phyloP scores from a whole-genome alignment of 2,888 invertebrate species.

The Norana najaformis region DNA sequence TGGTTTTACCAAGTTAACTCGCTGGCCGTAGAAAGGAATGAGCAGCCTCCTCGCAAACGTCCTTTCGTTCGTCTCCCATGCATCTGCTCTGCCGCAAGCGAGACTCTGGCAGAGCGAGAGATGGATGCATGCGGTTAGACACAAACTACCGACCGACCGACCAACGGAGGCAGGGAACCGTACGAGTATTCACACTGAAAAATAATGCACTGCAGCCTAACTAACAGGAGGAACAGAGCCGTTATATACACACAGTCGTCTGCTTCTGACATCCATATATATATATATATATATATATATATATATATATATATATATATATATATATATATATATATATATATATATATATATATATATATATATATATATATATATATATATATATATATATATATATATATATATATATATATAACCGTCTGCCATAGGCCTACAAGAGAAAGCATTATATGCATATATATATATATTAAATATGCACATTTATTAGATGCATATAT shows the following conservation, averaged over 20 bases:
- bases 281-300: constrained; percentile 3
- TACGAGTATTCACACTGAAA: not conserved
- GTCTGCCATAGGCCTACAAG: not conserved
- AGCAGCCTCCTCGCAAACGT: not conserved
- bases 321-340: not conserved
- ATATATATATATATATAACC: not conserved
- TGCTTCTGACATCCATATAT: not conserved
- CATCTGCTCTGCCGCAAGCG: not conserved
- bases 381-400: too few species aligned
- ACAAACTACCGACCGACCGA: not conserved
- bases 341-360: not conserved
- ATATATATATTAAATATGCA: not conserved
- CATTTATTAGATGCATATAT: not conserved
- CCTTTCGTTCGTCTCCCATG: not conserved
- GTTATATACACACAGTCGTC: not conserved
- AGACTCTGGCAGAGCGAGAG: not conserved
- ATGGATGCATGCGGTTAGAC: not conserved
- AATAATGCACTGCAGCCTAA: not conserved
- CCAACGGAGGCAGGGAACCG: not conserved
- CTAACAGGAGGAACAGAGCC: not conserved
- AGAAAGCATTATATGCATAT: not conserved
- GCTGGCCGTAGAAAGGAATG: not conserved
- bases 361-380: constrained; percentile 1
- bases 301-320: constrained; percentile 21
- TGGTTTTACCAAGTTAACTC: not conserved